Evolutionary conservation across 2,797 vertebrate species (phyloP).

Genomic region (Bovichtus variegatus): DNA sequence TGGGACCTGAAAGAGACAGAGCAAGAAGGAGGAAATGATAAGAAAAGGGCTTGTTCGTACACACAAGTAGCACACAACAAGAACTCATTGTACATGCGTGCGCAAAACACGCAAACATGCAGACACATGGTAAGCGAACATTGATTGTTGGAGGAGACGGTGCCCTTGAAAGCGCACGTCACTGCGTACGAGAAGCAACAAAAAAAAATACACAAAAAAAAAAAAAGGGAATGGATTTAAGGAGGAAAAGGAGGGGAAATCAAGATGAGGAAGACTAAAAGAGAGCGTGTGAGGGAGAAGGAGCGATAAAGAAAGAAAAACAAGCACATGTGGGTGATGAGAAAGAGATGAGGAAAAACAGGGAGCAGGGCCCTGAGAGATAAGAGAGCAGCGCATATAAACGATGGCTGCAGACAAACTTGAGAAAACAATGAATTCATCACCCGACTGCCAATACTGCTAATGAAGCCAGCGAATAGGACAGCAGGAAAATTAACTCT

Average conservation of each 20-base stretch:
- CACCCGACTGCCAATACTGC: conserved; percentile 79
- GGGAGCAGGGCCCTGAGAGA: conserved; percentile 56
- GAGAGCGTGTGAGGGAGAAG: conserved; percentile 1
- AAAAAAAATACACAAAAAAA: conserved; percentile 16
- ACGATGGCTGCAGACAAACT: conserved; percentile 75
- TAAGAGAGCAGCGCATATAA: conserved; percentile 66
- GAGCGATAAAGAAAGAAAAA: conserved; percentile 13
- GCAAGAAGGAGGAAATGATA: conserved; percentile 24
- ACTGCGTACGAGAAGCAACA: conserved; percentile 15
- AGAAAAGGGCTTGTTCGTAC: conserved; percentile 23
- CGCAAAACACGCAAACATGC: conserved; percentile 4
- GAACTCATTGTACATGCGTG: not conserved
- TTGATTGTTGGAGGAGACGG: conserved; percentile 34
- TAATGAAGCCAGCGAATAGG: conserved; percentile 84
- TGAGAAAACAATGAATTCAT: conserved; percentile 82
- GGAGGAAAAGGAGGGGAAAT: not conserved
- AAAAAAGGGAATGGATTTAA: not conserved
- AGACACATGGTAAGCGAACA: conserved; percentile 20
- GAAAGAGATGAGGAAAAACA: conserved; percentile 41
- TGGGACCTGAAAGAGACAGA: conserved; percentile 62
- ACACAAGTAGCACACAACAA: not conserved
- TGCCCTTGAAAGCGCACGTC: conserved; percentile 32
- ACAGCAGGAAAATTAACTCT: conserved; percentile 82
- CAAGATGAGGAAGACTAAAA: conserved; percentile 1
- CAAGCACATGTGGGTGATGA: conserved; percentile 22